phyloP scores from a whole-genome alignment of 2,888 invertebrate genomes.

The Metalampra italica region DNA sequence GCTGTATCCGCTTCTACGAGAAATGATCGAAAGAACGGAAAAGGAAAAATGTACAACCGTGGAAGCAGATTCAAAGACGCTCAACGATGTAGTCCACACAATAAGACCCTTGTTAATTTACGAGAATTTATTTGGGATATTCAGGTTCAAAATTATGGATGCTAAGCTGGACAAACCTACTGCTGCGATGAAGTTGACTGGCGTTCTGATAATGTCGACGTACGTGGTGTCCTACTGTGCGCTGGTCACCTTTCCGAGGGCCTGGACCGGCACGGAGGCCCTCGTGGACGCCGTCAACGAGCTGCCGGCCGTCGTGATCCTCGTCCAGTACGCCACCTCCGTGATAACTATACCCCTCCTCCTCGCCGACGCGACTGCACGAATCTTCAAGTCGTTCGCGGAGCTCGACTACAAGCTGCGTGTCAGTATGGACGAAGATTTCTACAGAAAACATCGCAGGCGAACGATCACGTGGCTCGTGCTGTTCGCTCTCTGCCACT shows the following conservation, averaged over 20 bases:
- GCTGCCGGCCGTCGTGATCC: slow-evolving; percentile 28
- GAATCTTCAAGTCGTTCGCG: slow-evolving; percentile 30
- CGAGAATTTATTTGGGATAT: slow-evolving; percentile 43
- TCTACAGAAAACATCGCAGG: slow-evolving; percentile 26
- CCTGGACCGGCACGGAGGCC: slow-evolving; percentile 13
- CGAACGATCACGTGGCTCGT: slow-evolving; percentile 18
- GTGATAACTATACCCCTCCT: slow-evolving; percentile 27
- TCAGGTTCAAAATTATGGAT: slow-evolving; percentile 29
- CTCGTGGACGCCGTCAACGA: slow-evolving; percentile 25
- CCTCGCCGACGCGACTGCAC: slow-evolving; percentile 26
- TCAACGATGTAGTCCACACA: slow-evolving; percentile 8
- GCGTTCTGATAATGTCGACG: slow-evolving; percentile 19
- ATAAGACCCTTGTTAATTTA: slow-evolving; percentile 28
- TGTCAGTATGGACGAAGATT: slow-evolving; percentile 23
- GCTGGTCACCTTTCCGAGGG: slow-evolving; percentile 16
- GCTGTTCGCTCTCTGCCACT: slow-evolving; percentile 19
- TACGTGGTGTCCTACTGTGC: background rate
- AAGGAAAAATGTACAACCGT: too few species aligned
- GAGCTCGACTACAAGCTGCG: slow-evolving; percentile 33
- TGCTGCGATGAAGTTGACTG: slow-evolving; percentile 30
- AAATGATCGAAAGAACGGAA: too few species aligned
- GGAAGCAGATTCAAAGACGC: too few species aligned
- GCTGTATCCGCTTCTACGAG: too few species aligned
- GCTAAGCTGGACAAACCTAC: slow-evolving; percentile 24
- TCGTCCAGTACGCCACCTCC: slow-evolving; percentile 32